Conservation (phyloP, 2,888 invertebrate species). For the Carterocephalus palaemon region DNA sequence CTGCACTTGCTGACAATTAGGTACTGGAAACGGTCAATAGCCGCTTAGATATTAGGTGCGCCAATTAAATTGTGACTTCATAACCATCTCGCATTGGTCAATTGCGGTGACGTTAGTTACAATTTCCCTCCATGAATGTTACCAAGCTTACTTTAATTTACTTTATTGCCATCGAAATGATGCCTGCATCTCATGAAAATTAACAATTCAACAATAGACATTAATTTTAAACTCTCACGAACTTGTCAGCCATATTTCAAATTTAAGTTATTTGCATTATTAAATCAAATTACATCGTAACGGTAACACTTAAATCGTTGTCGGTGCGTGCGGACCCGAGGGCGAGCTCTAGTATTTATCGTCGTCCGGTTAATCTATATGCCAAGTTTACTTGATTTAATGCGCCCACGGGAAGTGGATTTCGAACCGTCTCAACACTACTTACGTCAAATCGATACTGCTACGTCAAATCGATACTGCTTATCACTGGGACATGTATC, state of each 20-base stretch:
- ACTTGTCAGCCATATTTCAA: constrained; percentile 8
- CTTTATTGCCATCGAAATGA: too few relatives aligned
- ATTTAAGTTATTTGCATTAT: constrained; percentile 23
- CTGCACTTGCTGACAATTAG: too few relatives aligned
- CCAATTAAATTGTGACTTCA: too few relatives aligned
- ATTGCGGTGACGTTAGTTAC: too few relatives aligned
- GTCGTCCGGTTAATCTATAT: constrained; percentile 23
- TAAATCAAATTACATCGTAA: constrained; percentile 22
- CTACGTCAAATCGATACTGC: constrained; percentile 20
- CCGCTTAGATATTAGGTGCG: too few relatives aligned
- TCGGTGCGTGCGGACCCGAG: constrained; percentile 22
- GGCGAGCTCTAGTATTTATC: constrained; percentile 19
- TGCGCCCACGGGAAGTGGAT: constrained; percentile 21
- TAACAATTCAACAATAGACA: too few relatives aligned
- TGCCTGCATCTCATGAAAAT: too few relatives aligned
- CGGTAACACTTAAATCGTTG: constrained; percentile 20
- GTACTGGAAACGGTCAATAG: too few relatives aligned
- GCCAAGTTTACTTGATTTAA: constrained; percentile 24
- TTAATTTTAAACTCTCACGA: constrained; percentile 16
- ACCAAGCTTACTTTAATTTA: too few relatives aligned
- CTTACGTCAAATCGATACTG: constrained; percentile 22
- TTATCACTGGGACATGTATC: constrained; percentile 17
- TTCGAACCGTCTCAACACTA: constrained; percentile 19
- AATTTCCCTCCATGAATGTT: too few relatives aligned
- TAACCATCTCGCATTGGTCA: too few relatives aligned